Conservation (phyloP, 2,888 invertebrate genomes). For the Nemotelus nigrinus region DNA sequence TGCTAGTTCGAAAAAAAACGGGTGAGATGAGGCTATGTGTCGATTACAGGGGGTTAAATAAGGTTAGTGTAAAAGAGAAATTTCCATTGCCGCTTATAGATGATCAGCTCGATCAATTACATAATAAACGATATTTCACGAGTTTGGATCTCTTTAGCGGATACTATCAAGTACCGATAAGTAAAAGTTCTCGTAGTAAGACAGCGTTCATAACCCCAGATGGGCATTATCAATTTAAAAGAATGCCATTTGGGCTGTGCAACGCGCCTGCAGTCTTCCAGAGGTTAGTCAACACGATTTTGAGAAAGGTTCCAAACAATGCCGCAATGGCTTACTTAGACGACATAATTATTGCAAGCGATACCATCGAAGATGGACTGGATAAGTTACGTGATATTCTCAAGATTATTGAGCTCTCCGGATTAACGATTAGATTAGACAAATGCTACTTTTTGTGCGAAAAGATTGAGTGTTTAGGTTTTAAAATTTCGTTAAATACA, state of each 20-base stretch:
- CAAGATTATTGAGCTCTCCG: background rate
- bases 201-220: slow-evolving; percentile 53
- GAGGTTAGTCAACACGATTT: slow-evolving; percentile 45
- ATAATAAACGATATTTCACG: slow-evolving; percentile 48
- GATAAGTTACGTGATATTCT: background rate
- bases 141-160: slow-evolving; percentile 52
- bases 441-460: background rate
- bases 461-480: slow-evolving; percentile 1
- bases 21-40: background rate
- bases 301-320: background rate
- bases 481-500: slow-evolving; percentile 13
- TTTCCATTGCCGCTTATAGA: slow-evolving; percentile 1
- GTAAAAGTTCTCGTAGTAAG: slow-evolving; percentile 49
- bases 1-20: background rate
- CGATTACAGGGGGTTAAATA: background rate
- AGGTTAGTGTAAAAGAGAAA: background rate
- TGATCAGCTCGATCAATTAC: slow-evolving; percentile 42
- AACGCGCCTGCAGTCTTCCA: slow-evolving; percentile 6
- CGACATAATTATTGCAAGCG: background rate
- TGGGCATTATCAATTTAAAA: slow-evolving; percentile 52
- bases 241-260: background rate
- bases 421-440: background rate
- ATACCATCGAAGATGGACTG: slow-evolving; percentile 49
- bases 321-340: slow-evolving; percentile 51
- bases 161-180: slow-evolving; percentile 54